Evolutionary conservation across 2,113 vertebrate species (phyloP).

Genomic region (Nasalis larvatus): DNA sequence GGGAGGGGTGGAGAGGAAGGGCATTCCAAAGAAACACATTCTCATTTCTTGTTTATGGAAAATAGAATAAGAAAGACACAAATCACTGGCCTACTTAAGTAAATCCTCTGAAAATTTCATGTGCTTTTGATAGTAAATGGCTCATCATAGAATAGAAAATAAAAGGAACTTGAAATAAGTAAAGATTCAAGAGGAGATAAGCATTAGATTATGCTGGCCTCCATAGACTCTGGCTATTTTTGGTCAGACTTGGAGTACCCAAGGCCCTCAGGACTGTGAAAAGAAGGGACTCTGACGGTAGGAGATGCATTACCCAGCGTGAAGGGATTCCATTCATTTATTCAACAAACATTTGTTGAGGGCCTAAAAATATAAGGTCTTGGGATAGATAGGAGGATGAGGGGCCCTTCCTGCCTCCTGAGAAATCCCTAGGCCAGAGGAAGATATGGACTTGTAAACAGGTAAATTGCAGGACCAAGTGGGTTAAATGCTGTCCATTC

Average conservation of each 20-base stretch:
- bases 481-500: neutral
- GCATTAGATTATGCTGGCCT: neutral
- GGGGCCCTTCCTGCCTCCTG: neutral
- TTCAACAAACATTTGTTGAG: neutral
- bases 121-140: neutral
- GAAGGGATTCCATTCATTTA: neutral
- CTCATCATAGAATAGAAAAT: neutral
- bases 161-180: neutral
- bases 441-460: neutral
- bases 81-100: neutral
- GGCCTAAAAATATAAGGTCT: neutral
- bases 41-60: neutral
- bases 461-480: neutral
- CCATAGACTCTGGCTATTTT: neutral
- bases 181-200: neutral
- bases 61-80: neutral
- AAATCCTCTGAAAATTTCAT: neutral
- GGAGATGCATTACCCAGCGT: neutral
- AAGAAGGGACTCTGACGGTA: neutral
- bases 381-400: neutral
- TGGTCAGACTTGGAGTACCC: neutral
- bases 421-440: neutral
- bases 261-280: neutral
- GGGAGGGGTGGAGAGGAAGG: neutral
- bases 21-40: neutral